A percentile compares a stretch with the other conserved stretches of the same genome.
Conservation (phyloP, 1,140 invertebrate species). For the Metopolophium dirhodum region DNA sequence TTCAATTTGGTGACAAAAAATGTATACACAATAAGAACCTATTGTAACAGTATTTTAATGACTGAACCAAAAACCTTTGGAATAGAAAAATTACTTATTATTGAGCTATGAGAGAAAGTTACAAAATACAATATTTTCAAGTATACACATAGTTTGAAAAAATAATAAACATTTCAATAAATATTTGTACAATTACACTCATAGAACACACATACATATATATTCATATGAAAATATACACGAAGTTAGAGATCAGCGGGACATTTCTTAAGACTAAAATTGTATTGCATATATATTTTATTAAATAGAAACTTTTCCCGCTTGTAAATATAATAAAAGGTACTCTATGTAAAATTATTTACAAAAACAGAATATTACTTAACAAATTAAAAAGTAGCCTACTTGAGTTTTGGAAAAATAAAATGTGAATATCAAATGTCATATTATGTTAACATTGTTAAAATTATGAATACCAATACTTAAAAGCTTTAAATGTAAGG, state of each 20-base stretch:
- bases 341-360: not conserved
- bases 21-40: not conserved
- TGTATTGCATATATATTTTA: not conserved
- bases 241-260: conserved; percentile 19
- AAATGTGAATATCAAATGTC: not conserved
- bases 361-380: not conserved
- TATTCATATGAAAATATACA: conserved; percentile 9
- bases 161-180: not conserved
- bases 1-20: not conserved
- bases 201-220: not conserved
- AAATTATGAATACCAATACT: not conserved
- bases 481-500: not conserved
- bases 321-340: not conserved
- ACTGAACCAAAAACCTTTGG: not conserved
- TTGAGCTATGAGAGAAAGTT: not conserved
- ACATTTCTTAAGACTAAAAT: not conserved
- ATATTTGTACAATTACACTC: conserved; percentile 1
- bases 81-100: not conserved
- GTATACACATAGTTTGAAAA: not conserved
- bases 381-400: conserved; percentile 1
- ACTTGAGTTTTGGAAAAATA: not conserved
- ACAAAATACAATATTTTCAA: not conserved
- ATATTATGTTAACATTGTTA: not conserved
- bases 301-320: conserved; percentile 7
- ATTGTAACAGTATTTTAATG: not conserved